Conservation (phyloP, 1,140 invertebrate species). For the Aricia agestis region DNA sequence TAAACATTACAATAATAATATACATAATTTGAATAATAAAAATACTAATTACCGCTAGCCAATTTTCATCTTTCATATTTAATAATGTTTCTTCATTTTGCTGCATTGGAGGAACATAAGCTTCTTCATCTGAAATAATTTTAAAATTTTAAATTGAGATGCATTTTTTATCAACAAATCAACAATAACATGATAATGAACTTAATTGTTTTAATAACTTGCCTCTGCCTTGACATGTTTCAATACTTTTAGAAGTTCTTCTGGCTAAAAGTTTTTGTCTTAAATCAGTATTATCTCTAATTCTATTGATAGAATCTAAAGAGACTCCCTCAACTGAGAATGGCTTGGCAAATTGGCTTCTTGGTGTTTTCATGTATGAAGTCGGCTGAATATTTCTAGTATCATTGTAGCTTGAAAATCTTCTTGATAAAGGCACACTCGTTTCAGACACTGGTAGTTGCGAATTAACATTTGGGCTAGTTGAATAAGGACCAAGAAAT, state of each 20-base stretch:
- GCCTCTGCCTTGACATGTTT: not conserved
- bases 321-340: not conserved
- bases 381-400: not conserved
- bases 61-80: not conserved
- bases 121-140: not conserved
- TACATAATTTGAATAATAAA: not conserved
- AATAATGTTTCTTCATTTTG: not conserved
- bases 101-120: not conserved
- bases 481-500: constrained; percentile 19
- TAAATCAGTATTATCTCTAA: constrained; percentile 22
- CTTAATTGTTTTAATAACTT: not conserved
- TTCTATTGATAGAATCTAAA: not conserved
- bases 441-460: constrained; percentile 18
- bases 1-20: not conserved
- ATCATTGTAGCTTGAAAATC: constrained; percentile 25
- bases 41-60: not conserved
- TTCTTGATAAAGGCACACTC: constrained; percentile 25
- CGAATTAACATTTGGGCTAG: constrained; percentile 10
- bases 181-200: not conserved
- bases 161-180: too few relatives aligned
- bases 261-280: constrained; percentile 23
- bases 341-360: not conserved
- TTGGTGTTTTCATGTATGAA: not conserved
- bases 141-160: too few relatives aligned
- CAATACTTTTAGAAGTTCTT: not conserved